phyloP scores from a whole-genome alignment of 2,888 invertebrate species.

The Rosalia funebris region DNA sequence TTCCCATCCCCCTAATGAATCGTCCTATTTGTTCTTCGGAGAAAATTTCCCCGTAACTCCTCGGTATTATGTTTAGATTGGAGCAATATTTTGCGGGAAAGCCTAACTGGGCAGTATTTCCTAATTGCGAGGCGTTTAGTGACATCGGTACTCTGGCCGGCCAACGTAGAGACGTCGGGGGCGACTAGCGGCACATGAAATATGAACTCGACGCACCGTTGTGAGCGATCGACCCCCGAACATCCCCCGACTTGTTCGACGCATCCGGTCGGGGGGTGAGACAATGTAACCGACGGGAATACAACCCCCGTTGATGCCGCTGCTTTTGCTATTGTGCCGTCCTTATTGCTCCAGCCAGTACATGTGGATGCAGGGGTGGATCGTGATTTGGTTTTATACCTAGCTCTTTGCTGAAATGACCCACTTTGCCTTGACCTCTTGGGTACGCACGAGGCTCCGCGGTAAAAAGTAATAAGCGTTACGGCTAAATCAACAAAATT shows the following conservation, averaged over 20 bases:
- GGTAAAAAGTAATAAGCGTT: too few relatives aligned
- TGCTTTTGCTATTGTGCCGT: constrained; percentile 24
- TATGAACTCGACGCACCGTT: constrained; percentile 59
- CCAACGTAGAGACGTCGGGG: constrained; percentile 29
- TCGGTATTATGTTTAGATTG: constrained; percentile 44
- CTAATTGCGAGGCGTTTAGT: constrained; percentile 48
- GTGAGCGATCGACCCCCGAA: constrained; percentile 48
- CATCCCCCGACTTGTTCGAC: constrained; percentile 53
- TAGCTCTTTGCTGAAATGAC: constrained; percentile 29
- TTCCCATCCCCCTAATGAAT: constrained; percentile 39
- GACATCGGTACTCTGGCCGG: constrained; percentile 36
- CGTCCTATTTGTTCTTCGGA: constrained; percentile 36
- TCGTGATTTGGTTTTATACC: constrained; percentile 37
- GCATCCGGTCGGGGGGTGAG: constrained; percentile 55
- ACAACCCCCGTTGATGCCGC: constrained; percentile 36
- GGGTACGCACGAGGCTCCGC: not conserved
- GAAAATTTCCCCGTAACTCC: constrained; percentile 36
- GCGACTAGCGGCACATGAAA: constrained; percentile 57
- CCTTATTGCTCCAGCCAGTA: constrained; percentile 25
- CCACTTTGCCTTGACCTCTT: constrained; percentile 6
- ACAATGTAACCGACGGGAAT: constrained; percentile 52
- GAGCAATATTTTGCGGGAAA: constrained; percentile 43
- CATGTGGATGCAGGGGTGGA: constrained; percentile 31
- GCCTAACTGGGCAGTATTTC: constrained; percentile 46
- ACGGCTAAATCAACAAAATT: too few relatives aligned